A percentile compares a stretch with the other conserved stretches of the same genome.
Evolutionary conservation across 1,140 invertebrate genomes (phyloP).

Genomic region (Prorops nasuta): DNA sequence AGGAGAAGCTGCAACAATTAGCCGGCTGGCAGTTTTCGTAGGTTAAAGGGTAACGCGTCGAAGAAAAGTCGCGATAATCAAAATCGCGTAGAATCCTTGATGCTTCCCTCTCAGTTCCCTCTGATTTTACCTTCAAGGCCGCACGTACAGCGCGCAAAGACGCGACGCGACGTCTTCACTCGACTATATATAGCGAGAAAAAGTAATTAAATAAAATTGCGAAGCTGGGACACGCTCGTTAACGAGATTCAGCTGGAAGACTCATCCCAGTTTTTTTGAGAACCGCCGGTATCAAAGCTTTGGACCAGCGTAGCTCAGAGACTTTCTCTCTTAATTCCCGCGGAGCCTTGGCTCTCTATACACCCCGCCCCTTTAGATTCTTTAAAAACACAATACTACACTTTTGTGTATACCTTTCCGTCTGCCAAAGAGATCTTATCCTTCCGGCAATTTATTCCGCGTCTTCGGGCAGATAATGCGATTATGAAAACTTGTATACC

Average conservation of each 20-base stretch:
- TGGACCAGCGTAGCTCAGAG: background rate
- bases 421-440: background rate
- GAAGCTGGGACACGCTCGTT: slow-evolving; percentile 41
- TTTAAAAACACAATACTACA: background rate
- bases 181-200: slow-evolving; percentile 24
- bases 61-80: too few relatives aligned
- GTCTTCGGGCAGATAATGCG: background rate
- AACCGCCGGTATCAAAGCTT: slow-evolving; percentile 34
- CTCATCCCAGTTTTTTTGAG: slow-evolving; percentile 18
- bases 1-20: slow-evolving; percentile 21
- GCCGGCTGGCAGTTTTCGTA: slow-evolving; percentile 20
- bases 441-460: background rate
- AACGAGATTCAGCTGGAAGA: slow-evolving; percentile 42
- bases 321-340: background rate
- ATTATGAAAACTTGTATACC: background rate
- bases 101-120: too few relatives aligned
- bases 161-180: too few relatives aligned
- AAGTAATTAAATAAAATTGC: slow-evolving; percentile 48
- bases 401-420: background rate
- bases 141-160: too few relatives aligned
- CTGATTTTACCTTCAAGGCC: too few relatives aligned
- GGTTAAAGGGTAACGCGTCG: background rate
- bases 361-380: background rate
- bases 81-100: too few relatives aligned
- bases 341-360: too few relatives aligned